Evolutionary conservation across 2,888 invertebrate species (phyloP).

Genomic region (Cyaniris semiargus): DNA sequence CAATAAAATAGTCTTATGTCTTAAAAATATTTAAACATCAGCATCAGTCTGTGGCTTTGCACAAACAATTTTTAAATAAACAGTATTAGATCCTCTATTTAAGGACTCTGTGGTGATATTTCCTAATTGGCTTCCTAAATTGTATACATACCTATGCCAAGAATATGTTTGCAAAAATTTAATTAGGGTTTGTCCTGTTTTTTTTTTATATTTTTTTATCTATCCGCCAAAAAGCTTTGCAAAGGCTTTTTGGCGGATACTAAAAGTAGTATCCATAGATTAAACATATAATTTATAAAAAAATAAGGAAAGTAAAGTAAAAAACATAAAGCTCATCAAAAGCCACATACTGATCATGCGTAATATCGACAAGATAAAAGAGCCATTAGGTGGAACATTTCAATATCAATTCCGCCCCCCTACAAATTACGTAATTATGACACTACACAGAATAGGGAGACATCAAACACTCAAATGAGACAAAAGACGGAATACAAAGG

Average conservation of each 20-base stretch:
- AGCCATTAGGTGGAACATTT: conserved; percentile 44
- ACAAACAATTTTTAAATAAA: too few relatives aligned
- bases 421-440: conserved; percentile 64
- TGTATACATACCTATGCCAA: too few relatives aligned
- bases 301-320: neutral
- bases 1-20: neutral
- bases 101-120: too few relatives aligned
- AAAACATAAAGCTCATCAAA: neutral
- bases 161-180: too few relatives aligned
- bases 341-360: neutral
- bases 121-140: too few relatives aligned
- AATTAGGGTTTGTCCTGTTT: too few relatives aligned
- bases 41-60: too few relatives aligned
- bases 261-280: neutral
- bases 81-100: too few relatives aligned
- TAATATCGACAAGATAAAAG: conserved; percentile 31
- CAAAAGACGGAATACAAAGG: conserved; percentile 64
- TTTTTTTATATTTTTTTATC: too few relatives aligned
- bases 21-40: neutral
- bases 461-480: conserved; percentile 70
- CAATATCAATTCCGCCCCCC: conserved; percentile 48
- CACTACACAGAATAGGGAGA: conserved; percentile 57
- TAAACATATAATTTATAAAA: neutral
- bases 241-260: too few relatives aligned
- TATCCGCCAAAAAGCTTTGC: neutral